These are phyloP conservation scores for Myripristis murdjan DNA, from an alignment of 2,797 vertebrate species.

Conservation along the genomic window DNA sequence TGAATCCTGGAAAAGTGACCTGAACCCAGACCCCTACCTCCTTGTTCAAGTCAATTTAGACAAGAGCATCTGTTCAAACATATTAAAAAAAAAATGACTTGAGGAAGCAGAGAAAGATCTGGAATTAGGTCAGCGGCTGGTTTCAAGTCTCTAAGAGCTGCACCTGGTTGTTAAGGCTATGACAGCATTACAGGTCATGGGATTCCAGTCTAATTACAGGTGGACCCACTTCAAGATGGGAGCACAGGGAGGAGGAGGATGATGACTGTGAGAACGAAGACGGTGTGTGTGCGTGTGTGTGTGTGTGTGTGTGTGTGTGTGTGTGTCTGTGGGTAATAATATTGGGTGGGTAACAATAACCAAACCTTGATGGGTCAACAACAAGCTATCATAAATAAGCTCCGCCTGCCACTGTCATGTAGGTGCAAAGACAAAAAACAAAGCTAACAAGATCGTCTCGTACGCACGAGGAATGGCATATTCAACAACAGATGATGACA, in stretches of 20 bases:
- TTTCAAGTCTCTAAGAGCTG: constrained; percentile 57
- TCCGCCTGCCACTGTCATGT: neutral
- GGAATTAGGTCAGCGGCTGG: constrained; percentile 65
- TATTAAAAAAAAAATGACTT: neutral
- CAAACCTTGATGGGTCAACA: constrained; percentile 6
- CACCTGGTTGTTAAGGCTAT: constrained; percentile 81
- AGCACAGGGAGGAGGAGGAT: constrained; percentile 52
- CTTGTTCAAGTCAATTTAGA: neutral
- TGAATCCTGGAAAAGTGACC: constrained; percentile 5
- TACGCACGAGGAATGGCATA: neutral
- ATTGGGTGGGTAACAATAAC: constrained; percentile 32
- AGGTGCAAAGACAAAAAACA: neutral
- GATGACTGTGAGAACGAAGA: constrained; percentile 52
- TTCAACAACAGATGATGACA: constrained; percentile 1
- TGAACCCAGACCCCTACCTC: neutral
- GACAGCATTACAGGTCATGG: constrained; percentile 77
- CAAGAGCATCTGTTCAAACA: neutral
- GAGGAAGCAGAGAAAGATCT: constrained; percentile 17
- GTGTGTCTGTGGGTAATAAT: too few species aligned
- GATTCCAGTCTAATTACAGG: constrained; percentile 87
- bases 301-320: too few species aligned
- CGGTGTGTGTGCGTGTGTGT: neutral
- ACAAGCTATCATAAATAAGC: constrained; percentile 22
- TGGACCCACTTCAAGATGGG: constrained; percentile 55
- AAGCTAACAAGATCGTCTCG: too few species aligned